Evolutionary conservation across 2,113 vertebrate species (phyloP), one percentile per base, ranked within the genome.

Genomic region (Alouatta palliata): DNA sequence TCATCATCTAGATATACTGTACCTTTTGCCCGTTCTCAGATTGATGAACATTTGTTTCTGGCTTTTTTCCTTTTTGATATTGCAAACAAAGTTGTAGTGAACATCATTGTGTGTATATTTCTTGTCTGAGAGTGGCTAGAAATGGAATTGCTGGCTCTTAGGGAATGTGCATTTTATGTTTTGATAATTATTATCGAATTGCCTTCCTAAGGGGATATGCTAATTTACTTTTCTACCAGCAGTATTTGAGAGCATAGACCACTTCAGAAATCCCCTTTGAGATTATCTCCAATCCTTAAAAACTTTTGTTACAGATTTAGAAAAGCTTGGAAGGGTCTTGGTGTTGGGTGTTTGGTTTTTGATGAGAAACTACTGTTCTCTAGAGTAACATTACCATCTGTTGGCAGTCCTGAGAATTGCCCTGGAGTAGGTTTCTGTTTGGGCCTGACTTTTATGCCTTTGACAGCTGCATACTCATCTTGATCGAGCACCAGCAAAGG

Each of bases 241-340:
- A 82, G 68, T 68, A 21, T 75, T 19, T 49, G 43, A 93, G n/a
- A 73, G 13, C 32, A 54, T 13, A 77, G 37, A 25, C 20, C 40
- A 61, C 45, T 76, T 61, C 14, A 35, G 61, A 88, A 80, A 80
- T 9, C 11, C 10, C 20, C 32, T 83, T 91, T 87, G 77, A 85
- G 35, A 85, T 95, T n/a, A 87, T 87, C 94, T 94, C 61, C 30
- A 75, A 20, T 56, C 30, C 37, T 87, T 73, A 90, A 94, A 83
- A 58, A 77, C 19, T 32, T 56, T 49, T 61, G 6, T 43, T 71
- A 56, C 21, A 54, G 56, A 19, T 91, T 81, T 92, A 49, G 64
- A 64, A 93, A 80, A 32, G 16, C 87, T 77, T 83, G 43, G 40
- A 83, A 89, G 84, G 90, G 14, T 96, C 5, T 5, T 17, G 25